These are phyloP conservation scores for Metellina segmentata DNA, from an alignment of 2,888 invertebrate species.

Conservation along the genomic window DNA sequence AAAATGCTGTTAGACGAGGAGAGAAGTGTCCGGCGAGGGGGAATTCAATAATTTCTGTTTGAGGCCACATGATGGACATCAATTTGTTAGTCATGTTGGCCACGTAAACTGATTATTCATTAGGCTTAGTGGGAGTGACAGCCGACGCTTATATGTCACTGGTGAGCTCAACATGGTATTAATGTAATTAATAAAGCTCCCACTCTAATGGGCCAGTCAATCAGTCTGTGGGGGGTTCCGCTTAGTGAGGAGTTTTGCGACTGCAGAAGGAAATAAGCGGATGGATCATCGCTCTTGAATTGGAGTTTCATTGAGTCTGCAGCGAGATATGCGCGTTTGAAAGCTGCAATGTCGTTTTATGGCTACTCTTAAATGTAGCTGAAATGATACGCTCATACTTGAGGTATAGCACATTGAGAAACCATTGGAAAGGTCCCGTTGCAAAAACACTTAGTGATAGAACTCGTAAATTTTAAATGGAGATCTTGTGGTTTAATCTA, in stretches of 20 bases:
- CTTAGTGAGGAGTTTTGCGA: background rate
- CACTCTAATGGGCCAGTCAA: conserved; percentile 68
- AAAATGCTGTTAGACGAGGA: conserved; percentile 9
- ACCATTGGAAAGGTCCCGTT: too few relatives aligned
- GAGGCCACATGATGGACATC: conserved; percentile 64
- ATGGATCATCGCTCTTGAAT: too few relatives aligned
- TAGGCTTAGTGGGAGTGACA: conserved; percentile 73
- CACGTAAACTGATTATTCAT: conserved; percentile 77
- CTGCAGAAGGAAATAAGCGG: background rate
- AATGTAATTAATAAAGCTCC: conserved; percentile 76
- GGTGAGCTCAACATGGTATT: conserved; percentile 70
- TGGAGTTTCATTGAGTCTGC: too few relatives aligned
- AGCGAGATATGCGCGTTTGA: too few relatives aligned
- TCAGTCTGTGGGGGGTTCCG: conserved; percentile 29
- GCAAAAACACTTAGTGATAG: too few relatives aligned
- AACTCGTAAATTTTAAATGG: too few relatives aligned
- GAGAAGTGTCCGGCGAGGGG: background rate
- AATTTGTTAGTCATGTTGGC: conserved; percentile 69
- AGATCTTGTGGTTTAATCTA: too few relatives aligned
- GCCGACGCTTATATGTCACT: conserved; percentile 67
- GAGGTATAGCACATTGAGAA: too few relatives aligned
- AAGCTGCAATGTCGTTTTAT: too few relatives aligned
- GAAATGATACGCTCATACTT: too few relatives aligned
- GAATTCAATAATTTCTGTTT: conserved; percentile 73
- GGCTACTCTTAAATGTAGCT: too few relatives aligned